phyloP scores from a whole-genome alignment of 2,113 vertebrate species.

The Catharus minimus region DNA sequence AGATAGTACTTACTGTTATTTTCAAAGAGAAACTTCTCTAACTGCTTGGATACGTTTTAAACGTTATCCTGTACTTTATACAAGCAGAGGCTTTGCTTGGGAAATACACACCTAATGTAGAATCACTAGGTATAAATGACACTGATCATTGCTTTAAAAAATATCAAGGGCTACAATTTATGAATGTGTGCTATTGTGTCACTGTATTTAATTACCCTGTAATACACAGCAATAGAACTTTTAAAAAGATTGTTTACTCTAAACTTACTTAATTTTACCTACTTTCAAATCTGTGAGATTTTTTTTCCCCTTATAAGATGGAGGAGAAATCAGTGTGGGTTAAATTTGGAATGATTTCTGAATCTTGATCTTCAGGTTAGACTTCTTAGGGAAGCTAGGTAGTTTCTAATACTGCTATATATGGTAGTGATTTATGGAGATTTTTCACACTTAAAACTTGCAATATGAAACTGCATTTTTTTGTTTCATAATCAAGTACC shows the following conservation, averaged over 20 bases:
- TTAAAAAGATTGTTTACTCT: background rate
- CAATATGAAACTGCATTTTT: background rate
- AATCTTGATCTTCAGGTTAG: background rate
- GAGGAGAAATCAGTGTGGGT: background rate
- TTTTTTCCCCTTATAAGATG: background rate
- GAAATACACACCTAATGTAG: background rate
- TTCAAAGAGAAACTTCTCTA: background rate
- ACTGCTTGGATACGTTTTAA: background rate
- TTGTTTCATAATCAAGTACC: background rate
- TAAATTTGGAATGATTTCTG: background rate
- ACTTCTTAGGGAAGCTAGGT: background rate
- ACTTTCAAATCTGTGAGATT: background rate
- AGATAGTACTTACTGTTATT: background rate
- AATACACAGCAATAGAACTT: constrained; percentile 4
- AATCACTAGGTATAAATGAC: background rate
- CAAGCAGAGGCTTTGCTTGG: background rate
- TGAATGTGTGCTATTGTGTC: background rate
- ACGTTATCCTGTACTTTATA: background rate
- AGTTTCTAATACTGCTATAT: background rate
- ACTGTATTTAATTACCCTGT: background rate
- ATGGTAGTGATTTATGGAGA: background rate
- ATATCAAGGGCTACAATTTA: constrained; percentile 29
- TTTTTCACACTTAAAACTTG: background rate
- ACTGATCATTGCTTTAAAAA: constrained; percentile 4
- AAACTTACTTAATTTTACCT: background rate